phyloP scores from a whole-genome alignment of 2,113 vertebrate species.

The Gracilinanus agilis region DNA sequence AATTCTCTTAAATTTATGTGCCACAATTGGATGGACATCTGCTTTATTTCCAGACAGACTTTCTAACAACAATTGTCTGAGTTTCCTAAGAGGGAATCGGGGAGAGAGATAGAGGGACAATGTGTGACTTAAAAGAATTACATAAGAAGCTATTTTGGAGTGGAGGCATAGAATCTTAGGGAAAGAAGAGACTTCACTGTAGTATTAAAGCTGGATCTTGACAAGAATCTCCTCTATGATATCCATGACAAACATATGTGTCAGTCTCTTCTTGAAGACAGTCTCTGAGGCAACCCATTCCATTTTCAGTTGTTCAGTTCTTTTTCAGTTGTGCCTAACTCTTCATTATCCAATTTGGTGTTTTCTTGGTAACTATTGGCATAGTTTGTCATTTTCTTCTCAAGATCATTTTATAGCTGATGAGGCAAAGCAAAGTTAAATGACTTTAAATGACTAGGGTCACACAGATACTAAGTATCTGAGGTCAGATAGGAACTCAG shows the following conservation, averaged over 20 bases:
- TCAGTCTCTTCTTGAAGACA: not conserved
- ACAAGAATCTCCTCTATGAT: not conserved
- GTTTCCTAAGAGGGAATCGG: not conserved
- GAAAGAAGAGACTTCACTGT: not conserved
- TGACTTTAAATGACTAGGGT: not conserved
- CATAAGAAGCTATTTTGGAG: not conserved
- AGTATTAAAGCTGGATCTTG: not conserved
- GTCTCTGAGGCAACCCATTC: not conserved
- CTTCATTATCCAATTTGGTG: not conserved
- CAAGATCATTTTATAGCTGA: not conserved
- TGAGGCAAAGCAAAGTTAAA: not conserved
- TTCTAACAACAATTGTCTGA: not conserved
- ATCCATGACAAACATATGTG: not conserved
- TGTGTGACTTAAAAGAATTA: not conserved
- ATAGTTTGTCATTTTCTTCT: not conserved
- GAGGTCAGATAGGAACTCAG: not conserved
- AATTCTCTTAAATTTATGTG: not conserved
- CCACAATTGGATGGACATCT: not conserved
- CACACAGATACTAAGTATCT: not conserved
- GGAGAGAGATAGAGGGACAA: not conserved
- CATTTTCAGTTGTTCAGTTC: not conserved
- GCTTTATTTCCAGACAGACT: not conserved
- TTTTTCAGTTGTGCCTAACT: not conserved
- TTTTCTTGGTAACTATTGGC: not conserved
- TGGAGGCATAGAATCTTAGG: not conserved